Evolutionary conservation across 2,888 invertebrate species (phyloP).

Genomic region (Flexamia atlantica): DNA sequence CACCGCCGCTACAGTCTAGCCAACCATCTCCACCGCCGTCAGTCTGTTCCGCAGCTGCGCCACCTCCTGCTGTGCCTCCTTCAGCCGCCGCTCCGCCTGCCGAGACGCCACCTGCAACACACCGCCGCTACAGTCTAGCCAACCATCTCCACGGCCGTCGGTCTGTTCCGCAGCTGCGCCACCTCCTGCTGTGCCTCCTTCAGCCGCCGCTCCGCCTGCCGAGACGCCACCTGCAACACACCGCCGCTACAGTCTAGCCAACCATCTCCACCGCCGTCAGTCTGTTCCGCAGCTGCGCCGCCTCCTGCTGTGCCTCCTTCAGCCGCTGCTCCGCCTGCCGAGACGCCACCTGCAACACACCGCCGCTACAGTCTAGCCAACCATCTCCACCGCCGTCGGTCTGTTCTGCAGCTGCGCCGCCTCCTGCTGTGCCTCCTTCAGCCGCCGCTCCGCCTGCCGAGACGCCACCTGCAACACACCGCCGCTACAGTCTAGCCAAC

Average conservation of each 20-base stretch:
- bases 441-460: conserved; percentile 87
- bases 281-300: conserved; percentile 81
- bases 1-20: no score
- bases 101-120: conserved; percentile 82
- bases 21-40: conserved; percentile 78
- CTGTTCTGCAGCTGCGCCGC: no score
- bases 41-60: conserved; percentile 81
- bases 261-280: conserved; percentile 78
- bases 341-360: conserved; percentile 80
- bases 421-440: conserved; percentile 92
- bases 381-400: no score
- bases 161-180: no score
- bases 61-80: conserved; percentile 87
- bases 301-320: conserved; percentile 88
- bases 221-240: conserved; percentile 80
- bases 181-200: no score
- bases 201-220: conserved; percentile 88
- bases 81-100: conserved; percentile 88
- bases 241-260: no score
- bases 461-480: conserved; percentile 80
- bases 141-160: no score
- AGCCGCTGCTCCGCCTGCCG: conserved; percentile 89
- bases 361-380: no score
- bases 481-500: no score
- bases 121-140: no score